Base-by-base conservation (phyloP, 2,113 vertebrate species). In the Nannobrachium achirus region DNA sequence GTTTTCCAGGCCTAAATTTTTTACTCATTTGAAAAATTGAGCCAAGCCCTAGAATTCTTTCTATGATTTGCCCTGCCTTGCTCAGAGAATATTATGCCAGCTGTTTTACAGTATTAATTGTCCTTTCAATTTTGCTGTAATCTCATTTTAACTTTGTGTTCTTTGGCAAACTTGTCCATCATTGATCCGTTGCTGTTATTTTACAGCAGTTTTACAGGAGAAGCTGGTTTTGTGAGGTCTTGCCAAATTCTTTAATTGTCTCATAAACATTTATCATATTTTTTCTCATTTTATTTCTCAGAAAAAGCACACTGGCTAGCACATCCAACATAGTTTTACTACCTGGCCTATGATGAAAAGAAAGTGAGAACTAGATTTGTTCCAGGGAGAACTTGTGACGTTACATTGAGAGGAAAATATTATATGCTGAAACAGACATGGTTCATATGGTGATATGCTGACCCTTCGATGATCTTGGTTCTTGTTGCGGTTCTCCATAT, bases 191-290 rank as follows among this genome's bases (percentile, higher is more conserved):
- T 61, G 61, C 76, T 69, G 58, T 41, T 78, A 51, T 72, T 80
- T 73, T 56, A 53, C 52, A 80, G 53, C 49, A 20, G 56, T 83
- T 81, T 79, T 77, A 83, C 49, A 67, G 51, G 46, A 64, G 45
- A 78, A 48, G 63, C 18, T 52, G 51, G 77, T 75, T 78, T 73
- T 80, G 56, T 94, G 93, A 95, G 71, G 68, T 69, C 7, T 69
- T 84, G 75, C 86, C 83, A 86, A 69, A 80, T 80, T 80, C 57
- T 76, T 73, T 85, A 85, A 88, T 82, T 87, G 68, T 81, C 79
- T 68, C 72, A 78, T 87, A 89, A 89, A 85, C 69, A 69, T 86
- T 82, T 82, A 59, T 79, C 59, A 51, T 72, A 46, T 63, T 79
- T 63, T 7, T n/a, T 62, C 63, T 10, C 14, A 46, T 19, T 49